Evolutionary conservation across 2,888 invertebrate species (phyloP), one percentile per base, ranked within the genome.

Genomic region (Clunio marinus): DNA sequence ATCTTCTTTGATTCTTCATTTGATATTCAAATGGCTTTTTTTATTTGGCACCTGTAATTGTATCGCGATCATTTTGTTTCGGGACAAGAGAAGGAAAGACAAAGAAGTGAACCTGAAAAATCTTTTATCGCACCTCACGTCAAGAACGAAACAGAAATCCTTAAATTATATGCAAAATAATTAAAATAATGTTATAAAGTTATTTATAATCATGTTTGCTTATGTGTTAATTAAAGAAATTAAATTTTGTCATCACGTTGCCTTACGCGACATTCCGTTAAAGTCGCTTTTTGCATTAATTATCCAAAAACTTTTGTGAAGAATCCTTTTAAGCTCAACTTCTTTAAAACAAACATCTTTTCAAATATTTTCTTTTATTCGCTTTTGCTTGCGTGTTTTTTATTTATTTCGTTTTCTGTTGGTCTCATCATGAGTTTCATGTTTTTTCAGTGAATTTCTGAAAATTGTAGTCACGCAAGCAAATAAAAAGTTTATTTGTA

Each of bases 171-270:
- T 17, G 22, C 4, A 20, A 41, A 37, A 65, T 65, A 65, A 65
- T 65, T 46, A 65, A 65, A 46, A 46, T 46, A 65, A 65, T 46
- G 62, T 62, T 62, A 41, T 32, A 59, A 35, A 57, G 27, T 32
- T 32, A 32, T 15, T 22, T 65, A 27, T 46, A 65, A 65, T 65
- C 63, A 65, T 65, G 63, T 65, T 37, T 37, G 37, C 37, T 65
- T 65, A 65, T 37, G 63, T 65, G 63, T 65, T 41, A 65, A 65
- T 65, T 65, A 46, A 65, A 28, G 37, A 65, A 65, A 20, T 63
- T 17, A 63, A 63, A 63, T 41, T 62, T 41, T 62, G 62, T 62
- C 62, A 24, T 62, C 62, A 41, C 59, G 15, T 59, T 59, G 8
- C 17, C 22, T 15, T 41, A 13, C 25, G 57, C 57, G 57, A 13